Evolutionary conservation across 2,113 vertebrate genomes (phyloP), one percentile per base, ranked within the genome.

Genomic region (Aleadryas rufinucha): DNA sequence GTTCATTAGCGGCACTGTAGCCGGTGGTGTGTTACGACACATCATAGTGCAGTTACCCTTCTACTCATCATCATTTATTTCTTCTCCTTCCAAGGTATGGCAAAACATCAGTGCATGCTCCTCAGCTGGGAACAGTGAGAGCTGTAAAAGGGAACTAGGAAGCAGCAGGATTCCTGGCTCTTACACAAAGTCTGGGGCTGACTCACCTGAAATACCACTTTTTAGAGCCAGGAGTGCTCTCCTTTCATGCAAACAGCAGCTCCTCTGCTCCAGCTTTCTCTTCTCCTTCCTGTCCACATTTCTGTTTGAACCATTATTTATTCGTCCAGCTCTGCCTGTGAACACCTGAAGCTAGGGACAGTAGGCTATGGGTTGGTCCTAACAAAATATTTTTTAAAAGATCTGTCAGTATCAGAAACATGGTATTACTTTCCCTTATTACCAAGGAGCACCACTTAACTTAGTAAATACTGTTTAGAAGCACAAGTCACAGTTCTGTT

Each of bases 61-160:
- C 81, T 78, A 81, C 69, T 79, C 81, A 87, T 87, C 63, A 53
- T 65, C 69, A 64, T 92, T 91, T 93, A 91, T 89, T 96, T 94
- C 84, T 95, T 90, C 71, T 82, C 53, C 44, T 89, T 79, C 72
- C 74, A 68, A 76, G 84, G 31, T 30, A 68, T 9, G 26, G 75
- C 76, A 89, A 78, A 95, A 82, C n/a, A 91, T 39, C 74, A 41
- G 19, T 42, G 33, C 0, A 0, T 31, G 56, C 83, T 92, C 77
- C 69, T 89, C 80, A 61, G 65, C 44, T 75, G 59, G 66, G 33
- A 91, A 65, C 21, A 80, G 45, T 4, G 18, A 64, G 31, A 78
- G 53, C 31, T 87, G 37, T 70, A 66, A 88, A 77, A 53, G 31
- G 30, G 44, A 89, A 79, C 72, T n/a, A 45, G 45, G 56, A 84